Conservation (phyloP, 2,113 vertebrate species). For the Cottus gobio region DNA sequence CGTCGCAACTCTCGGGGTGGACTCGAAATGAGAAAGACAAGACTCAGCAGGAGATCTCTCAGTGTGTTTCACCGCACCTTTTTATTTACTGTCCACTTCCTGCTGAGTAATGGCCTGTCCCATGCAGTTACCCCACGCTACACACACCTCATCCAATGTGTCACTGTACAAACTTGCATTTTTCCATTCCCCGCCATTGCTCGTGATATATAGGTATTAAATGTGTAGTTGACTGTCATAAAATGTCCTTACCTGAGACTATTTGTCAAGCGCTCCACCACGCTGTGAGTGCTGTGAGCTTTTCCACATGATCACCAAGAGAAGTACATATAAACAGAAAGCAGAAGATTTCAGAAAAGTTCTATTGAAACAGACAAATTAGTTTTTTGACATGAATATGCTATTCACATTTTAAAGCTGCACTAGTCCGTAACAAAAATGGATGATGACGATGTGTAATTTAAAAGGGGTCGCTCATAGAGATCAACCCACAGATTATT, state of each 20-base stretch:
- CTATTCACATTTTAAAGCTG: too few species aligned
- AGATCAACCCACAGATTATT: neutral
- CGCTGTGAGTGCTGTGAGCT: conserved; percentile 12
- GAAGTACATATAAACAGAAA: conserved; percentile 14
- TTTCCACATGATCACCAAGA: neutral
- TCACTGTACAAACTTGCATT: conserved; percentile 55
- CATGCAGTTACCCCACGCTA: conserved; percentile 42
- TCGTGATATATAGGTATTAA: conserved; percentile 59
- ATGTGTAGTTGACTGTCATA: conserved; percentile 45
- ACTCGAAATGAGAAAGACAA: conserved; percentile 39
- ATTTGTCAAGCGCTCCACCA: conserved; percentile 47
- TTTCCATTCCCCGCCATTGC: conserved; percentile 36
- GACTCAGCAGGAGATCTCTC: conserved; percentile 31
- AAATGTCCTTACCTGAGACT: conserved; percentile 15
- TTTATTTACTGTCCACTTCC: conserved; percentile 66
- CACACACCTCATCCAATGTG: conserved; percentile 49
- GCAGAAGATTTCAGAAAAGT: neutral
- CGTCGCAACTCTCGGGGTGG: neutral
- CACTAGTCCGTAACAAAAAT: neutral
- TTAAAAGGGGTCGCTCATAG: neutral
- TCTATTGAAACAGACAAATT: neutral
- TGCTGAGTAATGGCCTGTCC: conserved; percentile 55
- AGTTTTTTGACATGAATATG: neutral
- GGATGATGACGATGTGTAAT: neutral
- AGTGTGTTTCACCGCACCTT: conserved; percentile 26